Evolutionary conservation across 2,113 vertebrate species (phyloP), one percentile per base, ranked within the genome.

Genomic region (Cyprinodon variegatus): DNA sequence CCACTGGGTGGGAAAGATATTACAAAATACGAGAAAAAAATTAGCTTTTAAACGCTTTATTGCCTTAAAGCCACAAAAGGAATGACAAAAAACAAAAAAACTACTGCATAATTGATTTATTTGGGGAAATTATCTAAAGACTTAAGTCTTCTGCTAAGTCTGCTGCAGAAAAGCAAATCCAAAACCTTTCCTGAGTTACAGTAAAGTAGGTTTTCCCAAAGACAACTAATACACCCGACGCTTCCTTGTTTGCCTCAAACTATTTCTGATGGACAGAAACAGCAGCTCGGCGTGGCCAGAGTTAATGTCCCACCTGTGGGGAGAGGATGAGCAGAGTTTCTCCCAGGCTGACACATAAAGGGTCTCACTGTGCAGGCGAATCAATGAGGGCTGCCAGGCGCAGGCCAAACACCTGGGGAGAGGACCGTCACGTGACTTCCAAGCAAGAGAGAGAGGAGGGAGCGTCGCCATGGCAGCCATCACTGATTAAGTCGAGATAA

Each of bases 361-460:
- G 88, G 83, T 85, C 78, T 83, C 40, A 91, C 79, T 93, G 91
- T 93, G 83, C 68, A 11, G 65, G 74, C 59, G 85, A 91, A 92
- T 92, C 89, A 92, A 91, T 91, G 88, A 83, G 85, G 79, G 78
- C 79, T 69, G 48, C 79, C 85, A 88, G 83, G 83, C 76, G 79
- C 87, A 84, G 74, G 90, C 88, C 89, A 90, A 91, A 91, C 92
- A 93, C 91, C 91, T 92, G 92, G 88, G 79, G 69, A 85, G 86
- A 71, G 88, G 78, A 65, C 37, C 71, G 70, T 89, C 91, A 91
- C 20, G 41, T 92, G 92, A 86, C 64, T 37, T 70, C 65, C 50
- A 13, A 68, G 59, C 41, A 71, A 61, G 36, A 60, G 43, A 43
- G 39, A 43, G 39, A 15, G 36, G 50, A 8, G 68, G 43, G 36